Conservation (phyloP, 2,888 invertebrate species). For the Amblyjoppa proteus region DNA sequence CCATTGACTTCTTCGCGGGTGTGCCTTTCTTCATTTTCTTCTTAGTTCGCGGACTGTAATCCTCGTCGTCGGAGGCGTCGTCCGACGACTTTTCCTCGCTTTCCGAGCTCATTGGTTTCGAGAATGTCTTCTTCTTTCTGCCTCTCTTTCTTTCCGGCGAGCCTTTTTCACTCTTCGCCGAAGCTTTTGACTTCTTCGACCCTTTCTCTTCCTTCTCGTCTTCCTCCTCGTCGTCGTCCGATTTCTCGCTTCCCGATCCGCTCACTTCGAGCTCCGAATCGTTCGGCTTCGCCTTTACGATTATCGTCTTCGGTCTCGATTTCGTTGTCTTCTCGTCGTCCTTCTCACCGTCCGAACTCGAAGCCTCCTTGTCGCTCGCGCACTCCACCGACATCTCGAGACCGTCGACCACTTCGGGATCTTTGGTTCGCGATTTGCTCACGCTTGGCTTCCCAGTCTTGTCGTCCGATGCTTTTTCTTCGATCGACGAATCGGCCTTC, state of each 20-base stretch:
- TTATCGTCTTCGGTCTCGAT: constrained; percentile 79
- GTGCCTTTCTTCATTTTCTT: constrained; percentile 75
- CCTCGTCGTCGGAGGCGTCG: constrained; percentile 79
- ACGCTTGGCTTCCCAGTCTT: constrained; percentile 56
- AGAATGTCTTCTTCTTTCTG: constrained; percentile 71
- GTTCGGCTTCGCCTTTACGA: constrained; percentile 80
- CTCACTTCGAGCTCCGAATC: constrained; percentile 81
- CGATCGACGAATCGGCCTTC: constrained; percentile 46
- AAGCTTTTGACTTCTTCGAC: constrained; percentile 52
- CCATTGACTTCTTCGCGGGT: constrained; percentile 68
- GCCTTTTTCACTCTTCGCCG: constrained; percentile 50
- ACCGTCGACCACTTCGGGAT: constrained; percentile 80
- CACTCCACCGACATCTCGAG: constrained; percentile 82
- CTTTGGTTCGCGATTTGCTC: constrained; percentile 68
- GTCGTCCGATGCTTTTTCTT: constrained; percentile 40
- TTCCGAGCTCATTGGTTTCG: constrained; percentile 70
- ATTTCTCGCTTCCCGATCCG: constrained; percentile 77
- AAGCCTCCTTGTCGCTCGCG: constrained; percentile 81
- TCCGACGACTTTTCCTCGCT: constrained; percentile 78
- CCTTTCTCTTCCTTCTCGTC: constrained; percentile 65
- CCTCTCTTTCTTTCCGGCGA: constrained; percentile 65
- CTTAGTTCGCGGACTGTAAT: constrained; percentile 79
- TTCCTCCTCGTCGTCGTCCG: constrained; percentile 59
- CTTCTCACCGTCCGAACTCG: constrained; percentile 75
- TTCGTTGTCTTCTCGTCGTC: constrained; percentile 71